Evolutionary conservation across 2,113 vertebrate species (phyloP).

Genomic region (Willisornis vidua): DNA sequence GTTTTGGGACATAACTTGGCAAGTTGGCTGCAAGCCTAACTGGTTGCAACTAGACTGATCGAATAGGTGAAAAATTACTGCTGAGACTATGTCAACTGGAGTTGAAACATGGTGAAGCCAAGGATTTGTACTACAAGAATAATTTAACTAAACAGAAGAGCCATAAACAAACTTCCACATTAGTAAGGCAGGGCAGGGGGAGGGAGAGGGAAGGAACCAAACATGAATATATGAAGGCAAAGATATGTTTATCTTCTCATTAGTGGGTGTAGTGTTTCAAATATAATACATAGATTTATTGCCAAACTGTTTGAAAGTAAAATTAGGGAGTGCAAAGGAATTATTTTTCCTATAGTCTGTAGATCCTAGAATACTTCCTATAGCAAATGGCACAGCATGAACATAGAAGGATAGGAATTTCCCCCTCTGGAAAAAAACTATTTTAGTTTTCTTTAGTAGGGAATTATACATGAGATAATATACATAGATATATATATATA

Average conservation of each 20-base stretch:
- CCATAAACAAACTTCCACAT: background rate
- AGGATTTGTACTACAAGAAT: background rate
- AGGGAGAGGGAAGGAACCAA: background rate
- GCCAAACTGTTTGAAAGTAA: background rate
- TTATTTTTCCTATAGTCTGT: background rate
- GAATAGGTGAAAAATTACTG: background rate
- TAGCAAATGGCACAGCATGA: background rate
- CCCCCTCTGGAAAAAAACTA: background rate
- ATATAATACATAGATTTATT: background rate
- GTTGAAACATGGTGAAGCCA: background rate
- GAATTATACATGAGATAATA: background rate
- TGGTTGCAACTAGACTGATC: background rate
- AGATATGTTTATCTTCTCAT: background rate
- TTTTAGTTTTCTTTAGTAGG: background rate
- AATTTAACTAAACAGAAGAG: background rate
- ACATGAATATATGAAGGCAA: background rate
- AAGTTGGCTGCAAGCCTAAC: background rate
- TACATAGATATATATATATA: background rate
- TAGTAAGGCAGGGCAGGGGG: background rate
- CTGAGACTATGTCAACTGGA: background rate
- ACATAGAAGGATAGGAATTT: background rate
- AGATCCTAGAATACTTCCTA: background rate
- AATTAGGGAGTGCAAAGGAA: background rate
- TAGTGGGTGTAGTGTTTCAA: background rate
- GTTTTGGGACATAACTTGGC: background rate